These are phyloP conservation scores for Biston stratarius DNA, from an alignment of 2,888 invertebrate genomes.

Conservation along the genomic window DNA sequence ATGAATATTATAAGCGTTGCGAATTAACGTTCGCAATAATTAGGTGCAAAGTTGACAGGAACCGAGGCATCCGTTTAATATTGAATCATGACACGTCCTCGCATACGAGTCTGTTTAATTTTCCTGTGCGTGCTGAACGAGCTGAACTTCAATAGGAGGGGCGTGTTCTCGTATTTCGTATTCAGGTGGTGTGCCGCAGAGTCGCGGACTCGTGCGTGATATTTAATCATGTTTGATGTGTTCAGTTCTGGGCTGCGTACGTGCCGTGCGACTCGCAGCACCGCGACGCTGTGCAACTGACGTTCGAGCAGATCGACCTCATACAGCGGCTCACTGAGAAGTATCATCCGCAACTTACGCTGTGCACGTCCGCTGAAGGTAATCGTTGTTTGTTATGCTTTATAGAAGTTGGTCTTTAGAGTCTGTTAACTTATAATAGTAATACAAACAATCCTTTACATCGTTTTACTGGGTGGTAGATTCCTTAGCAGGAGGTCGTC, in stretches of 20 bases:
- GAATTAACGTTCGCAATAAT: conserved; percentile 7
- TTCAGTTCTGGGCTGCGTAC: conserved; percentile 95
- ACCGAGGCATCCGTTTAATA: conserved; percentile 26
- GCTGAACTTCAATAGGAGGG: conserved; percentile 28
- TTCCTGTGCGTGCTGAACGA: conserved; percentile 12
- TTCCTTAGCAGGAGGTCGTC: too few species aligned
- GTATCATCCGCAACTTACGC: conserved; percentile 91
- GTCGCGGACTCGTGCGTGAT: conserved; percentile 65
- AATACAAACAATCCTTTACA: too few species aligned
- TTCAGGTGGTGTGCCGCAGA: conserved; percentile 48
- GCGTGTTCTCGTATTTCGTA: conserved; percentile 59
- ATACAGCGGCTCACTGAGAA: conserved; percentile 93
- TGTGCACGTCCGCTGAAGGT: conserved; percentile 93
- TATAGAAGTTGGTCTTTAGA: too few species aligned
- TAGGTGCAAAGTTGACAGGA: conserved; percentile 16
- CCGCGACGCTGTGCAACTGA: conserved; percentile 93
- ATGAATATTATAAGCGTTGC: conserved; percentile 12
- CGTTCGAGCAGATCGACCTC: conserved; percentile 94
- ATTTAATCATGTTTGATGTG: conserved; percentile 68
- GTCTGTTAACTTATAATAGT: too few species aligned
- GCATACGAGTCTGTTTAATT: conserved; percentile 27
- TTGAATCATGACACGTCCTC: conserved; percentile 28
- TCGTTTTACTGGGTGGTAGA: too few species aligned
- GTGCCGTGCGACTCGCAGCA: conserved; percentile 93
- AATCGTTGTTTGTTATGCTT: conserved; percentile 47